Base-by-base conservation (phyloP, 1,140 invertebrate genomes). In the Metaphire vulgaris region DNA sequence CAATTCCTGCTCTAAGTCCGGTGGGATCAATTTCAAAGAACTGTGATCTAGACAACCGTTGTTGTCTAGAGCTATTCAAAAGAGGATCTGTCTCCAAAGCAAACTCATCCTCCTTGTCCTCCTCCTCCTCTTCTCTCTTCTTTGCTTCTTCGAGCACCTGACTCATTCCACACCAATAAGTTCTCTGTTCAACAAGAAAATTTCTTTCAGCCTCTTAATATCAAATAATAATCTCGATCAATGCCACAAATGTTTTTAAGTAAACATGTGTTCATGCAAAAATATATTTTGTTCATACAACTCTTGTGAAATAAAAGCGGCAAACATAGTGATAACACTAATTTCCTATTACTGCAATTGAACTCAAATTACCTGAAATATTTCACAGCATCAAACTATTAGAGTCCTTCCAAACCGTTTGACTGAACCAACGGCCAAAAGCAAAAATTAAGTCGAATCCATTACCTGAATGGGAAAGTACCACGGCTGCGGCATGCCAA, bases 21-120 rank as follows among this genome's bases (percentile, higher is more conserved):
- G 79, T 79, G 2, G 90, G 90, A 65, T 91, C 90, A 14, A 81
- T 77, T 80, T 92, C 91, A 83, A 90, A 90, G 74, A 75, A 75
- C 31, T 75, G 64, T 69, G 67, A 69, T 6, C n/a, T 69, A 31
- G 67, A 6, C 2, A 26, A 26, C n/a, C 2, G 30, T 12, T 6
- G 30, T 6, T 69, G n/a, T n/a, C n/a, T 14, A 32, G 12, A 31
- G 29, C 21, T 15, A 30, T 15, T 31, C 70, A 72, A 32, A 1
- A 72, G 21, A 31, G 29, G 70, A 72, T 72, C 70, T 14, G n/a
- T 21, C 16, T 32, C 33, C 21, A 21, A 14, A n/a, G 31, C 32
- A 31, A 29, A 31, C 76, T 74, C 33, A 78, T 75, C 31, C 29
- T 33, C n/a, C 75, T 33, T 1, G 41, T 31, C 0, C 74, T 79